These are phyloP conservation scores for Neodon shergylaensis DNA, from an alignment of 2,113 vertebrate species.

Conservation along the genomic window DNA sequence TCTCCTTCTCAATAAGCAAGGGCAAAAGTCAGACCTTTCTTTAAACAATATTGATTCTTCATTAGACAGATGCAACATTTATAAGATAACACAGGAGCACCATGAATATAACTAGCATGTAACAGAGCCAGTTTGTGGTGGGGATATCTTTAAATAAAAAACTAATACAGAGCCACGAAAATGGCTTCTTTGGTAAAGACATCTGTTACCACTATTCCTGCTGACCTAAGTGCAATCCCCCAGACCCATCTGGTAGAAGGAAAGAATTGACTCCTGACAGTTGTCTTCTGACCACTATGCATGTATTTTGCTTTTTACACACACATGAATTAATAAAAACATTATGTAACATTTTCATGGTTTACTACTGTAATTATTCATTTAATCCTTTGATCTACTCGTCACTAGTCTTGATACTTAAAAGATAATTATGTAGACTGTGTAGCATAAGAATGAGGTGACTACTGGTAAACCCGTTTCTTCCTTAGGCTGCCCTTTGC, in stretches of 20 bases:
- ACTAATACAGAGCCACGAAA: background rate
- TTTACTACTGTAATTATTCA: background rate
- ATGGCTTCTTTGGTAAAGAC: background rate
- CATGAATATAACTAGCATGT: background rate
- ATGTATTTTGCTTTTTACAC: background rate
- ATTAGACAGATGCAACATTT: background rate
- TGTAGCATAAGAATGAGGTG: background rate
- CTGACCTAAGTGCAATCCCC: background rate
- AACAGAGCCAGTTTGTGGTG: background rate
- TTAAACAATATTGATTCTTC: background rate
- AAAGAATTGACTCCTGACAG: background rate
- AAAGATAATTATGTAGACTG: background rate
- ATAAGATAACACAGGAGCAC: background rate
- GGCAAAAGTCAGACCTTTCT: background rate
- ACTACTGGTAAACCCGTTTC: background rate
- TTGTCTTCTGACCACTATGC: background rate
- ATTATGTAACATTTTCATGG: background rate
- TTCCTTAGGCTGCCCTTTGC: background rate
- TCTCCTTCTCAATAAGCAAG: background rate
- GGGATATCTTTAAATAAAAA: background rate
- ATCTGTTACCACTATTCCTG: background rate
- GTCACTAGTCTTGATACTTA: background rate
- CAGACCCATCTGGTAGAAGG: background rate
- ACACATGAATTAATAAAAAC: background rate
- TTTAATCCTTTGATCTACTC: background rate